phyloP scores from a whole-genome alignment of 2,113 vertebrate species.

The Halichoerus grypus region DNA sequence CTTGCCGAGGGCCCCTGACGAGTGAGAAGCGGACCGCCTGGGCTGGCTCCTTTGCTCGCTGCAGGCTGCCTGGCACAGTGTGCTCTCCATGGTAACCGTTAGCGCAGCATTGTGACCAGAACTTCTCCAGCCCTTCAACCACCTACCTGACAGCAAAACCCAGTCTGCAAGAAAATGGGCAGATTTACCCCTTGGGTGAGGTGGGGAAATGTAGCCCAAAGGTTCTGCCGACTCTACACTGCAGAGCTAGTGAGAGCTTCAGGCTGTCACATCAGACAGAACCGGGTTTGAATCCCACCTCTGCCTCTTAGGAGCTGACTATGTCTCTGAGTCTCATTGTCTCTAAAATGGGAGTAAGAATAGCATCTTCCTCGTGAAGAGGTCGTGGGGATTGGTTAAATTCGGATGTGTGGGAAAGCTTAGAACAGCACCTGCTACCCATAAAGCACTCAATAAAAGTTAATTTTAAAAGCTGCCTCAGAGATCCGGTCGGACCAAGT shows the following conservation, averaged over 20 bases:
- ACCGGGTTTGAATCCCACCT: background rate
- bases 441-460: background rate
- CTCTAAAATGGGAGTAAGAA: background rate
- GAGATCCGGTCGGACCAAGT: background rate
- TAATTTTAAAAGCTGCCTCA: background rate
- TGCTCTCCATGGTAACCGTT: constrained; percentile 41
- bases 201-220: background rate
- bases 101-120: background rate
- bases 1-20: background rate
- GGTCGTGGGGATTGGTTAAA: background rate
- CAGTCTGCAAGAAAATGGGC: constrained; percentile 11
- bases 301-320: background rate
- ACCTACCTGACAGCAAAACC: background rate
- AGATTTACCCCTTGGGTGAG: background rate
- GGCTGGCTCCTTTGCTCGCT: background rate
- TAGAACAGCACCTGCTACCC: background rate
- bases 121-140: background rate
- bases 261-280: background rate
- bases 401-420: background rate
- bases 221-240: fast-evolving
- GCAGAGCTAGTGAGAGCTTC: background rate
- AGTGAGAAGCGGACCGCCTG: background rate
- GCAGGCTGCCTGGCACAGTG: background rate
- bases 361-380: background rate
- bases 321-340: background rate